Evolutionary conservation across 2,113 vertebrate species (phyloP), one percentile per base, ranked within the genome.

Genomic region (Mesoclemmys tuberculata): DNA sequence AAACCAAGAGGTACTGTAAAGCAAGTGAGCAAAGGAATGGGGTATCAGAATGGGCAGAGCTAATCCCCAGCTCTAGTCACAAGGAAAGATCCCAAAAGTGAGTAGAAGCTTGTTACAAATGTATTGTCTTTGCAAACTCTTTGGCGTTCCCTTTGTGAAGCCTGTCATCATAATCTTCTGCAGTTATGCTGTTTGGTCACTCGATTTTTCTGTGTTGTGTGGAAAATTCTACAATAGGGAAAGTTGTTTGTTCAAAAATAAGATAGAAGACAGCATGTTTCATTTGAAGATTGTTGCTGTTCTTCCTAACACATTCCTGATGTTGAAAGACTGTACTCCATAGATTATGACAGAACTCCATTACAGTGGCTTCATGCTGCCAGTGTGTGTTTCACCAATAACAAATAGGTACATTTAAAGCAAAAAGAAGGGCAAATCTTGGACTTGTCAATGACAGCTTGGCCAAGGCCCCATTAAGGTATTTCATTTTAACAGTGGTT

Each of bases 351-450:
- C 9, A 22, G 19, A 38, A 35, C 35, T 68, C 35, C 35, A 22
- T 22, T 68, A 18, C 8, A n/a, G n/a, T 21, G 64, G n/a, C 19
- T 71, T 38, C 21, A 4, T 71, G 16, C 19, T 71, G 16, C 7
- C n/a, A 4, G 18, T 8, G 5, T 38, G 31, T 71, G 1, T 49
- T 13, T 77, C 21, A 18, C 44, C 5, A 38, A 19, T 14, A 48
- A 74, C n/a, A 61, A 75, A 46, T 8, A 7, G 0, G 0, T 19
- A 35, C 14, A 52, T n/a, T 58, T 44, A 58, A 78, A 3, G 49
- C 19, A 24, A 79, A 90, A 80, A 19, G 52, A 68, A 56, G 38
- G 0, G 21, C 51, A 77, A 6, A 49, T 13, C 26, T 13, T 56
- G 7, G 29, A 10, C 6, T 44, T 86, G 10, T 18, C 74, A 58